A percentile compares a stretch with the other conserved stretches of the same genome.
Conservation (phyloP, 92 coral and sea anemone genomes). For the Epizoanthus rinbou region DNA sequence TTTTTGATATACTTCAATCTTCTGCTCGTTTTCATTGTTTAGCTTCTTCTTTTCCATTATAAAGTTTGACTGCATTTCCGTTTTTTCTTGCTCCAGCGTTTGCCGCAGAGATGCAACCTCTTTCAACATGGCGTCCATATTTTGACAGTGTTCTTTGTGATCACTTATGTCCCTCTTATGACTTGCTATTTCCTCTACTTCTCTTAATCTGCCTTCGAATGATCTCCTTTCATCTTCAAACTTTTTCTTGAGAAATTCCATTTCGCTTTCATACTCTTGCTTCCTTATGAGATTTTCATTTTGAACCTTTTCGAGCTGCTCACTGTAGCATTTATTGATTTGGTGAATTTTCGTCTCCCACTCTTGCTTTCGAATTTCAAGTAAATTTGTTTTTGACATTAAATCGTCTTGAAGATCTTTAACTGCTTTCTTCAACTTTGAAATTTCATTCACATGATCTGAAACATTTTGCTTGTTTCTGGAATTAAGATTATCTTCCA, state of each 20-base stretch:
- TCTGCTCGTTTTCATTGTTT: background rate
- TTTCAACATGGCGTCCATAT: background rate
- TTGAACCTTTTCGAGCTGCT: slow-evolving; percentile 4
- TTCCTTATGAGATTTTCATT: background rate
- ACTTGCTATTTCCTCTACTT: background rate
- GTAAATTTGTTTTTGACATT: background rate
- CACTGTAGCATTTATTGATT: background rate
- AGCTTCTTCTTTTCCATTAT: slow-evolving; percentile 13
- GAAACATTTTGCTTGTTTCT: background rate
- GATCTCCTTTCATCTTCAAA: background rate
- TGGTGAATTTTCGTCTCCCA: slow-evolving; percentile 28
- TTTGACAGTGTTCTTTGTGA: slow-evolving; percentile 20
- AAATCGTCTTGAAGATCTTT: slow-evolving; percentile 17
- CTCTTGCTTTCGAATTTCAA: slow-evolving; percentile 31
- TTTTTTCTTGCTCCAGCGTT: slow-evolving; percentile 1
- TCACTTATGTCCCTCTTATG: background rate
- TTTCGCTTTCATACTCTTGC: background rate
- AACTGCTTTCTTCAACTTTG: background rate
- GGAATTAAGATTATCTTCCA: background rate
- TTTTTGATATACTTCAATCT: slow-evolving; percentile 2
- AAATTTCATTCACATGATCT: background rate
- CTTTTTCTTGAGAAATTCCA: background rate
- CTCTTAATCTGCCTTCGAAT: background rate
- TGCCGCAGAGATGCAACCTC: slow-evolving; percentile 9
- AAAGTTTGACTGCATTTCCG: slow-evolving; percentile 8